Conservation (phyloP, 64 coral and sea anemone genomes). For the Porites lutea region DNA sequence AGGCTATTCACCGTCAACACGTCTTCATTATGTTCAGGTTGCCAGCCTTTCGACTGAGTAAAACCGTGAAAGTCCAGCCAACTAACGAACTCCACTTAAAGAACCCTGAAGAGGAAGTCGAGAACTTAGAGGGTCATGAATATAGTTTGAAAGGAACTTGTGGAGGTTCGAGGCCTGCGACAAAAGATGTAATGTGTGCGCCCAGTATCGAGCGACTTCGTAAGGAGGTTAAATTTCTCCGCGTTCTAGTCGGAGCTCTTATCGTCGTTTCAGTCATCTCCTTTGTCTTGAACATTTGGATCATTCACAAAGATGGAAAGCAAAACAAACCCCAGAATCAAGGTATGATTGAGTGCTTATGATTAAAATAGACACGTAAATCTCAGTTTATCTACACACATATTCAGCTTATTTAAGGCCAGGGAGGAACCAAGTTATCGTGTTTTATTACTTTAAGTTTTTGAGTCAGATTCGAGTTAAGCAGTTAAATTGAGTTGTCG, state of each 20-base stretch:
- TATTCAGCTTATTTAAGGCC: too few species aligned
- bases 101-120: not conserved
- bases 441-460: too few species aligned
- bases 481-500: too few species aligned
- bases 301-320: not conserved
- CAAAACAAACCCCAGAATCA: too few species aligned
- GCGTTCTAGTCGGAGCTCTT: not conserved
- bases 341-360: too few species aligned
- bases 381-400: too few species aligned
- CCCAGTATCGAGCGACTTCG: not conserved
- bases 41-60: not conserved
- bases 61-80: not conserved
- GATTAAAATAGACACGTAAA: too few species aligned
- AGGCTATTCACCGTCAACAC: too few species aligned
- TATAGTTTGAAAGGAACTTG: not conserved
- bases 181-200: not conserved
- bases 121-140: not conserved
- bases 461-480: too few species aligned
- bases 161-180: not conserved
- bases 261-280: not conserved
- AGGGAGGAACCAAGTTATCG: too few species aligned
- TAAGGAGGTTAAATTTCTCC: not conserved
- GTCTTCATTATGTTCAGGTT: not conserved
- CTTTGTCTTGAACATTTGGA: not conserved
- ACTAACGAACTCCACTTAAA: not conserved